Percentiles rank a stretch among this genome's conserved stretches.
Evolutionary conservation across 2,888 invertebrate genomes (phyloP).

Genomic region (Adineta ricciae): DNA sequence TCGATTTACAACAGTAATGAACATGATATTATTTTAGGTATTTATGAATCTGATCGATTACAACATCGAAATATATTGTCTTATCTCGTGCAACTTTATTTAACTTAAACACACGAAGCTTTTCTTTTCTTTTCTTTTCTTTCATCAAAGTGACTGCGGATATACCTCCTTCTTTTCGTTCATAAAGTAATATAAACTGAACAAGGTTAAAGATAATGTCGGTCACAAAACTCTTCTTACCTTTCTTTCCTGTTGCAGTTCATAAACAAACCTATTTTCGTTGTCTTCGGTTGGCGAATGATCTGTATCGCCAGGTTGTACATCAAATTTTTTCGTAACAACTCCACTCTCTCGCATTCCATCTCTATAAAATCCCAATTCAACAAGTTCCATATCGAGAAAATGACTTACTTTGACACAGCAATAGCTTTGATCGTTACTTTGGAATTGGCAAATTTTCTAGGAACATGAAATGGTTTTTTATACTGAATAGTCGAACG

Average conservation of each 20-base stretch:
- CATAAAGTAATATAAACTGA: neutral
- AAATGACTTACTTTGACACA: conserved; percentile 41
- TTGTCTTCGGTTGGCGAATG: conserved; percentile 34
- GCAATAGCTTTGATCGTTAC: conserved; percentile 50
- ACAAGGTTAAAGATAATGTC: neutral
- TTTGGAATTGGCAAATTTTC: conserved; percentile 37
- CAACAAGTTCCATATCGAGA: no score
- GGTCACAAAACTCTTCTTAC: neutral
- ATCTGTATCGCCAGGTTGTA: conserved; percentile 38
- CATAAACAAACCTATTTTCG: neutral
- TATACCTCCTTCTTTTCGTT: no score
- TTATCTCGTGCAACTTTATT: neutral
- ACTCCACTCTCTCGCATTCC: conserved; percentile 46
- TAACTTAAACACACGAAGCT: no score
- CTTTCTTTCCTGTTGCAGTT: conserved; percentile 8
- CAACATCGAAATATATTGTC: neutral
- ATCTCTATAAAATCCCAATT: conserved; percentile 44
- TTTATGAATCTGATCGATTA: neutral
- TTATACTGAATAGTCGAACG: conserved; percentile 45
- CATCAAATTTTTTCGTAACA: conserved; percentile 49
- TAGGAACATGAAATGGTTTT: conserved; percentile 44
- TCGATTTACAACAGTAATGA: no score
- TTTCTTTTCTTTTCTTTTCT: no score
- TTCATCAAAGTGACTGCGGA: no score
- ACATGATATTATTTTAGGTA: no score